Conservation (phyloP, 2,797 vertebrate species). For the Lophius americanus region DNA sequence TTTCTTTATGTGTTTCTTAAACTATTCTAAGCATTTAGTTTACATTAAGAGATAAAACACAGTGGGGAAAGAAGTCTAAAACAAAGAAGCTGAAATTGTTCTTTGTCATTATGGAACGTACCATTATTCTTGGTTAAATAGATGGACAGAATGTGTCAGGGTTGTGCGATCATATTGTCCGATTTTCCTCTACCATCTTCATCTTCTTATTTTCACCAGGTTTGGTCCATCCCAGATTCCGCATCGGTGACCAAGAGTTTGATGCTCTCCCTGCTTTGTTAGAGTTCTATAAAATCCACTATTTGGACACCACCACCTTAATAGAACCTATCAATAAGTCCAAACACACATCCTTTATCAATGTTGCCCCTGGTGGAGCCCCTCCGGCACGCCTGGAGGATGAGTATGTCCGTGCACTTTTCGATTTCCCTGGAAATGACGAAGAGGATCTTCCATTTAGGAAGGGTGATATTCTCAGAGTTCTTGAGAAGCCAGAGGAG, state of each 20-base stretch:
- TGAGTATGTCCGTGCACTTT: constrained; percentile 94
- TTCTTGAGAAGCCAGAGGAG: constrained; percentile 98
- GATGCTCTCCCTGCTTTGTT: constrained; percentile 94
- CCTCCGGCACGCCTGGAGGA: constrained; percentile 90
- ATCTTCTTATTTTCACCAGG: constrained; percentile 72
- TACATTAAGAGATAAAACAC: neutral
- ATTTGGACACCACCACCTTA: constrained; percentile 99
- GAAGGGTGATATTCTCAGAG: constrained; percentile 94
- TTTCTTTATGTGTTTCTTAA: constrained; percentile 22
- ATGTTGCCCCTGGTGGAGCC: constrained; percentile 61
- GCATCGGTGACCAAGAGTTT: constrained; percentile 98
- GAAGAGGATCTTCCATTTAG: constrained; percentile 98
- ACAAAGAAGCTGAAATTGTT: constrained; percentile 35
- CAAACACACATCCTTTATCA: constrained; percentile 84
- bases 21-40: neutral
- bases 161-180: neutral
- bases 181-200: neutral
- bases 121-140: neutral
- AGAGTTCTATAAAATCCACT: constrained; percentile 99
- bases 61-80: constrained; percentile 15
- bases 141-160: constrained; percentile 12
- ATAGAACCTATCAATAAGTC: constrained; percentile 95
- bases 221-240: constrained; percentile 87
- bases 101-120: constrained; percentile 49
- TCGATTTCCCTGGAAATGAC: constrained; percentile 98